Evolutionary conservation across 2,797 vertebrate species (phyloP).

Genomic region (Phataginus tricuspis): DNA sequence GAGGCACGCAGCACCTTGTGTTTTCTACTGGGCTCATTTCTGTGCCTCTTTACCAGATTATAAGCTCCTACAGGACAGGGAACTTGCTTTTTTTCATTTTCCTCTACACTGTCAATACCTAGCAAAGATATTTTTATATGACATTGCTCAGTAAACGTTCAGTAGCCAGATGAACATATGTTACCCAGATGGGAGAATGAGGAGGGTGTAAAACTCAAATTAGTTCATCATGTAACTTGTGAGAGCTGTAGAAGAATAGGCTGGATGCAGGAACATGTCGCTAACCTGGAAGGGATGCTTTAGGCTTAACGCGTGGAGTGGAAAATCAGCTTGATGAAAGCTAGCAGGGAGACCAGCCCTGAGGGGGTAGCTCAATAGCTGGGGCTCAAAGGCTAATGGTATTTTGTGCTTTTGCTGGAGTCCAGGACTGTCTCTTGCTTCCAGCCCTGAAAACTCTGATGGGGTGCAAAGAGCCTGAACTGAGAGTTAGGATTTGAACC

Average conservation of each 20-base stretch:
- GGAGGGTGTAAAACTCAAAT: conserved; percentile 75
- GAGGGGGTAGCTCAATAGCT: too few relatives aligned
- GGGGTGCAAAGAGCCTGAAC: neutral
- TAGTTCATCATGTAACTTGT: conserved; percentile 70
- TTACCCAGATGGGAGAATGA: conserved; percentile 71
- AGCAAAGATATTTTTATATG: conserved; percentile 63
- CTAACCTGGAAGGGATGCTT: conserved; percentile 13
- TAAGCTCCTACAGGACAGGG: neutral
- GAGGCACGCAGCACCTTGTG: neutral
- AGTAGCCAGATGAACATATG: conserved; percentile 73
- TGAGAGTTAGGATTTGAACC: neutral
- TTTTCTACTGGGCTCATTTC: neutral
- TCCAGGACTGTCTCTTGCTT: neutral
- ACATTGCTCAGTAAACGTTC: conserved; percentile 69
- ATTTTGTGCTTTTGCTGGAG: neutral
- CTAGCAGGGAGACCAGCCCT: neutral
- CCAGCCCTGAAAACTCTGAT: neutral
- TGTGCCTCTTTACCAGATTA: conserved; percentile 13
- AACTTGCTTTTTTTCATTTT: conserved; percentile 17
- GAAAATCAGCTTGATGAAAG: neutral
- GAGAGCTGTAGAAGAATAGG: conserved; percentile 52
- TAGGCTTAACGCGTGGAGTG: neutral
- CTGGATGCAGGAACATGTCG: conserved; percentile 19
- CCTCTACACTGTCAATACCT: conserved; percentile 27
- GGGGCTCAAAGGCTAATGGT: neutral